Conservation (phyloP, 1,140 invertebrate species). For the Spodoptera frugiperda region DNA sequence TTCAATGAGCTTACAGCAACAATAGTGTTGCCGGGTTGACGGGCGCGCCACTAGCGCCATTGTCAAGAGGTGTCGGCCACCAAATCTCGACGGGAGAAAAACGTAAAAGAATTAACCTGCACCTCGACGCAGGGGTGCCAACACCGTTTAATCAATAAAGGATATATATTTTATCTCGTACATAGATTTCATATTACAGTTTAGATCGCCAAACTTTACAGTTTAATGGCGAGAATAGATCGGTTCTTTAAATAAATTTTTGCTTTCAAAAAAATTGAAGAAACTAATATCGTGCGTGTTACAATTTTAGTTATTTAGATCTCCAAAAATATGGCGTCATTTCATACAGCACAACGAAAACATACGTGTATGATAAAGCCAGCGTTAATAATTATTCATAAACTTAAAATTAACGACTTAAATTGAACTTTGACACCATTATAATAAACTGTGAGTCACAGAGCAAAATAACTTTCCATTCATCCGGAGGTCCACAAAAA, state of each 20-base stretch:
- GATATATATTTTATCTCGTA: no score
- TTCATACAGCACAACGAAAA: conserved; percentile 11
- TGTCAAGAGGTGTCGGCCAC: conserved; percentile 69
- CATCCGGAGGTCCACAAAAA: background rate
- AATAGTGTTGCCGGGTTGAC: conserved; percentile 48
- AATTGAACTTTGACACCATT: conserved; percentile 54
- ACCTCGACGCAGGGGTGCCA: conserved; percentile 56
- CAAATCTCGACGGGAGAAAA: conserved; percentile 56
- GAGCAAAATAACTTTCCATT: conserved; percentile 51
- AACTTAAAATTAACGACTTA: conserved; percentile 29
- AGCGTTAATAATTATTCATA: conserved; percentile 30
- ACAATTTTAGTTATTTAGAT: no score
- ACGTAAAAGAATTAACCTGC: conserved; percentile 53
- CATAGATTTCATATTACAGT: no score
- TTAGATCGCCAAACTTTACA: no score
- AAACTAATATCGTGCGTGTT: no score
- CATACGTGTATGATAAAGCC: conserved; percentile 1
- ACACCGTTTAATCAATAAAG: background rate
- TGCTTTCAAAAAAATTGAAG: no score
- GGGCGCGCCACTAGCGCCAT: conserved; percentile 49
- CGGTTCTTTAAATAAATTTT: no score
- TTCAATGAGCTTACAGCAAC: conserved; percentile 46
- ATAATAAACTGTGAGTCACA: conserved; percentile 50
- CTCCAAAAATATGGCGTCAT: conserved; percentile 5
- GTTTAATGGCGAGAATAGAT: no score